These are phyloP conservation scores for Pempheris klunzingeri DNA, from an alignment of 2,797 vertebrate species.

Conservation along the genomic window DNA sequence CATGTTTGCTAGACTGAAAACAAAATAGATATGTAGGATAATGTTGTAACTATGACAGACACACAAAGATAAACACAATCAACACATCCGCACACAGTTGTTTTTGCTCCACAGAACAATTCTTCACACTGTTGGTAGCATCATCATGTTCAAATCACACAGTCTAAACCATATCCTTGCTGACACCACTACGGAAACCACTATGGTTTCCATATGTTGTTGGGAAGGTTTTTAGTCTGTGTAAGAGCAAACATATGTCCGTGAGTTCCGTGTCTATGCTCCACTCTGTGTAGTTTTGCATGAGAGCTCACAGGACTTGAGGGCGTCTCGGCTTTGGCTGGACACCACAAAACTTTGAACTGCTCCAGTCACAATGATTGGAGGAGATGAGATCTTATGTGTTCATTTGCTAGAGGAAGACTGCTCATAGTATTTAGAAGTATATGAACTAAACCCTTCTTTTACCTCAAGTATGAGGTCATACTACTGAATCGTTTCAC, in stretches of 20 bases:
- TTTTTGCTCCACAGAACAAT: conserved; percentile 7
- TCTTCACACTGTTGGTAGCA: conserved; percentile 34
- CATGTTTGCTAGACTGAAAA: conserved; percentile 14
- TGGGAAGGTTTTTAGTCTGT: conserved; percentile 42
- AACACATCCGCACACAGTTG: neutral
- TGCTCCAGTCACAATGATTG: conserved; percentile 62
- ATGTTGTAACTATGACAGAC: neutral
- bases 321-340: conserved; percentile 58
- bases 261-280: conserved; percentile 34
- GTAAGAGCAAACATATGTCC: conserved; percentile 76
- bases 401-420: conserved; percentile 44
- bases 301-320: conserved; percentile 45
- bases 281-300: conserved; percentile 45
- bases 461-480: conserved; percentile 21
- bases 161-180: conserved; percentile 53
- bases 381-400: conserved; percentile 59
- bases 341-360: conserved; percentile 66
- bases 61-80: neutral
- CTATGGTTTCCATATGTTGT: conserved; percentile 78
- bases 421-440: conserved; percentile 6
- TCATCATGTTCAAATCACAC: conserved; percentile 41
- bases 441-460: conserved; percentile 16
- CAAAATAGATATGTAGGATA: neutral
- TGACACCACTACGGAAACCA: conserved; percentile 66
- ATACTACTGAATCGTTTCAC: conserved; percentile 12